These are phyloP conservation scores for Furnarius figulus DNA, from an alignment of 2,113 vertebrate genomes.

Conservation along the genomic window DNA sequence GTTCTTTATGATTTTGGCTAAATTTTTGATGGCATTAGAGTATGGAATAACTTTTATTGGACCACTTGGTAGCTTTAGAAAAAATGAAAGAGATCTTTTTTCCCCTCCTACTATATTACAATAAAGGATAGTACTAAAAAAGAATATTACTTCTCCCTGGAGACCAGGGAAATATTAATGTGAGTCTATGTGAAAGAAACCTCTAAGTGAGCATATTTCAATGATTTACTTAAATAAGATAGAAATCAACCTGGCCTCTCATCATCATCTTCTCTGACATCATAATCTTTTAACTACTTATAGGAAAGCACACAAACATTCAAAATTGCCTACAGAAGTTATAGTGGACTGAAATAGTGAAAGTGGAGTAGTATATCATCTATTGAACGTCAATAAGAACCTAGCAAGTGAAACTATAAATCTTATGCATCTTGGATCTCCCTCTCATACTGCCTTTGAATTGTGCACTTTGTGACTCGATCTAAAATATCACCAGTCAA, in stretches of 20 bases:
- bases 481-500: neutral
- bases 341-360: accelerated
- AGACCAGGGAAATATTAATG: neutral
- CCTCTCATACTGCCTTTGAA: neutral
- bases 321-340: neutral
- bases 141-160: neutral
- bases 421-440: neutral
- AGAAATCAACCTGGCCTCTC: neutral
- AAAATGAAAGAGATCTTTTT: neutral
- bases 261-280: neutral
- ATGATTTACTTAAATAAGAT: neutral
- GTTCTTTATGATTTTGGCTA: neutral
- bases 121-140: neutral
- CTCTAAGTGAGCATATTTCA: neutral
- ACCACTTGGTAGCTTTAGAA: neutral
- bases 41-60: neutral
- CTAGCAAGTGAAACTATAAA: neutral
- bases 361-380: accelerated
- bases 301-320: neutral
- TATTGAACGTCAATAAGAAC: neutral
- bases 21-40: neutral
- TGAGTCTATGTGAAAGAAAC: neutral
- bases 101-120: neutral
- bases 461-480: neutral
- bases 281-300: neutral